Percentiles rank a stretch among this genome's conserved stretches.
phyloP scores from a whole-genome alignment of 2,888 invertebrate species.

The Amitus sp. region DNA sequence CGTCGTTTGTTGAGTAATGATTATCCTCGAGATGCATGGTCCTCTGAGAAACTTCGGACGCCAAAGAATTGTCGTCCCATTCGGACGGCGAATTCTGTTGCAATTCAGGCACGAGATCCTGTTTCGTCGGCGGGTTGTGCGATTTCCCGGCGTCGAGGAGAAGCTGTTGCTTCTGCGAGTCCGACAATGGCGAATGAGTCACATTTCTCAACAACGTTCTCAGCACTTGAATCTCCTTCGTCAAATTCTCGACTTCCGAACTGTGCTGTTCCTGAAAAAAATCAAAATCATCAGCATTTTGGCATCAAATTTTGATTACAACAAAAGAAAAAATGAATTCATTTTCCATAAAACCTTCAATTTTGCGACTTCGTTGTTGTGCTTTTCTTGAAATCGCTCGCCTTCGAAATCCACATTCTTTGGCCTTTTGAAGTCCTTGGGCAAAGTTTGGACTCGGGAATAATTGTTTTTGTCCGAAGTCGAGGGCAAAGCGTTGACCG shows the following conservation, averaged over 20 bases:
- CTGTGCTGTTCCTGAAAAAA: slow-evolving; percentile 70
- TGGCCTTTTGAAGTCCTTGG: slow-evolving; percentile 61
- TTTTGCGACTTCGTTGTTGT: slow-evolving; percentile 57
- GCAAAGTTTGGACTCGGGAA: slow-evolving; percentile 48
- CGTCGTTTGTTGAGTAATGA: slow-evolving; percentile 88
- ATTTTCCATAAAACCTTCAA: slow-evolving; percentile 56
- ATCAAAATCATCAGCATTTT: slow-evolving; percentile 4
- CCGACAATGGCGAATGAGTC: slow-evolving; percentile 82
- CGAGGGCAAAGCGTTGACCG: slow-evolving; percentile 21
- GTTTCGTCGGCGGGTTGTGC: slow-evolving; percentile 83
- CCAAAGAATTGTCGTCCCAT: slow-evolving; percentile 93
- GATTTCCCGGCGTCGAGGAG: slow-evolving; percentile 76
- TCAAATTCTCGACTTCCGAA: slow-evolving; percentile 74
- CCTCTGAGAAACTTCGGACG: slow-evolving; percentile 89
- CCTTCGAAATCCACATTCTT: slow-evolving; percentile 75
- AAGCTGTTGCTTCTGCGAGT: slow-evolving; percentile 84
- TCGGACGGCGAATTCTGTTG: slow-evolving; percentile 80
- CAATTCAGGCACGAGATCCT: slow-evolving; percentile 56
- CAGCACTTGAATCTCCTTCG: slow-evolving; percentile 81
- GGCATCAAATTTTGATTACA: background rate
- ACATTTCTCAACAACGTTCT: slow-evolving; percentile 81
- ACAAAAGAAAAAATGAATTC: too few species aligned
- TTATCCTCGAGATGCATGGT: slow-evolving; percentile 94
- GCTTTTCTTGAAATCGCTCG: slow-evolving; percentile 45
- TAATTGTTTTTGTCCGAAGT: slow-evolving; percentile 60